Conservation (phyloP, 2,113 vertebrate genomes). For the Antidorcas marsupialis region DNA sequence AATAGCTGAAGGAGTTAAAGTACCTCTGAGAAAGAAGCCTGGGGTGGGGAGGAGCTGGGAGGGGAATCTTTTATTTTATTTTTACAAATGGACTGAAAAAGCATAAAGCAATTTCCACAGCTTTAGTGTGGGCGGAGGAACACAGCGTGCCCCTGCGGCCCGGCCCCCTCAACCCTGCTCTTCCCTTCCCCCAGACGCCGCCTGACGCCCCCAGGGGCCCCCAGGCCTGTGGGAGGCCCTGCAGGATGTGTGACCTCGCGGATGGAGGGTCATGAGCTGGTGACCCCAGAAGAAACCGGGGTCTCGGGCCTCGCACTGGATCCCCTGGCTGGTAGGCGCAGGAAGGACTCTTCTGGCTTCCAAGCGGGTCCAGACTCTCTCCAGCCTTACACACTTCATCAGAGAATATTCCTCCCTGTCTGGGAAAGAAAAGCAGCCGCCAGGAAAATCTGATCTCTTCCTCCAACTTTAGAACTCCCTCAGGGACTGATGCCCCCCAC, state of each 20-base stretch:
- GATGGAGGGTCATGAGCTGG: neutral
- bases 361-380: neutral
- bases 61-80: neutral
- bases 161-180: slow-evolving; percentile 27
- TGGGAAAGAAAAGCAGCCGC: neutral
- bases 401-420: neutral
- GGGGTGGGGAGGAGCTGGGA: neutral
- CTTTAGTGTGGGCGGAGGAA: no score
- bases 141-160: neutral
- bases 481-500: neutral
- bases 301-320: neutral
- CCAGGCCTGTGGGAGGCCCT: neutral
- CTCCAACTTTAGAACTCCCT: neutral
- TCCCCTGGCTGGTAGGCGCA: neutral
- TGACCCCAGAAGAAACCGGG: neutral
- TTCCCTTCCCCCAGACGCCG: slow-evolving; percentile 74
- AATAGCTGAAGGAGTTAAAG: neutral
- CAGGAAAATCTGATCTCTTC: neutral
- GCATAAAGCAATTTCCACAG: neutral
- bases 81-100: neutral
- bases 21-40: neutral
- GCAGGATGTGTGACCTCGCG: neutral
- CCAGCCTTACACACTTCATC: neutral
- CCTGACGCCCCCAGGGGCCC: slow-evolving; percentile 64
- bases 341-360: neutral